Evolutionary conservation across 2,888 invertebrate species (phyloP).

Genomic region (Gortyna flavago): DNA sequence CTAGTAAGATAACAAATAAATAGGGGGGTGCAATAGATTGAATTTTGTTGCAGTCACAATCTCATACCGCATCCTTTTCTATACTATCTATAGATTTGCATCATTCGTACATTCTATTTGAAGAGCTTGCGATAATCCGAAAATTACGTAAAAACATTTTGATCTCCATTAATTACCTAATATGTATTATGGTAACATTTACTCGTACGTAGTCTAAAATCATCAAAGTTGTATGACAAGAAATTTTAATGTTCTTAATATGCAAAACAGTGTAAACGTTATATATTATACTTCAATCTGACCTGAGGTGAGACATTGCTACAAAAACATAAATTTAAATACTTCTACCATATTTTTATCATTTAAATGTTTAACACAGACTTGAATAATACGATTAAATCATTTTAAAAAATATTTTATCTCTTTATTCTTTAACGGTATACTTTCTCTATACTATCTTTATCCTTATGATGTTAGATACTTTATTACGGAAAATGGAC

Average conservation of each 20-base stretch:
- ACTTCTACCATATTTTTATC: background rate
- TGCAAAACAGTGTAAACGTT: slow-evolving; percentile 30
- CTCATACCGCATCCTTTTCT: background rate
- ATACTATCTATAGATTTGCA: background rate
- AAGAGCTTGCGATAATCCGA: background rate
- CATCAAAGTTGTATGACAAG: slow-evolving; percentile 17
- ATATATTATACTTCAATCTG: background rate
- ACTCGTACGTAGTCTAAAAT: slow-evolving; percentile 12
- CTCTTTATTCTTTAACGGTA: background rate
- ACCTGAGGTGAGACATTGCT: slow-evolving; percentile 10
- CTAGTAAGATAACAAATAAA: background rate
- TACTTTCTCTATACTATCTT: too few species aligned
- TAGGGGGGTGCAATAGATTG: background rate
- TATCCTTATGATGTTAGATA: background rate
- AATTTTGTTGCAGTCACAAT: slow-evolving; percentile 1
- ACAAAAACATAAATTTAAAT: background rate
- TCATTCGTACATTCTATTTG: background rate
- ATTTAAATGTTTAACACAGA: background rate
- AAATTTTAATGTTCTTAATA: slow-evolving; percentile 20
- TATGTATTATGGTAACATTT: slow-evolving; percentile 27
- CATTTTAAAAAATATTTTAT: background rate
- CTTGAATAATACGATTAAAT: background rate
- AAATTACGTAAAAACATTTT: slow-evolving; percentile 19
- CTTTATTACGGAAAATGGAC: background rate
- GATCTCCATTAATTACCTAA: background rate